These are phyloP conservation scores for Sturnira hondurensis DNA, from an alignment of 2,113 vertebrate genomes.

Conservation along the genomic window DNA sequence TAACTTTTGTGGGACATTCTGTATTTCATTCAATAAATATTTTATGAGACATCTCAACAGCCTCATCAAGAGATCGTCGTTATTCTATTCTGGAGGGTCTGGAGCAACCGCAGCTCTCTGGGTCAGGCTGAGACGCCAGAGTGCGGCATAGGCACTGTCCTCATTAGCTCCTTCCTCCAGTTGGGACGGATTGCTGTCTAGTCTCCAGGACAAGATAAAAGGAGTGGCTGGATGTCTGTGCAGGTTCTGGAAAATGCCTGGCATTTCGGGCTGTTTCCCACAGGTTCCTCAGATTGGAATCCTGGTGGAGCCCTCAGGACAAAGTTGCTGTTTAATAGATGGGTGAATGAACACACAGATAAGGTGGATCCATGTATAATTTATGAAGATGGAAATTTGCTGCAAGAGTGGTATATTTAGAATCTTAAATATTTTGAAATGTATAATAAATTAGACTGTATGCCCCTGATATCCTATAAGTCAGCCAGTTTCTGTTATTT, in stretches of 20 bases:
- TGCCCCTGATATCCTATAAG: conserved; percentile 1
- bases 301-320: conserved; percentile 15
- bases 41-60: conserved; percentile 25
- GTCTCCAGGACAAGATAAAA: neutral
- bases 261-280: neutral
- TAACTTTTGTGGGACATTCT: neutral
- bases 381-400: conserved; percentile 57
- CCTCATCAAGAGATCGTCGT: neutral
- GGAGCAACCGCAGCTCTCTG: neutral
- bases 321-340: conserved; percentile 32
- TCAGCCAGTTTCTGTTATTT: conserved; percentile 26
- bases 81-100: neutral
- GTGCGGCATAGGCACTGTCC: rapidly evolving
- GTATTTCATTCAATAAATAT: conserved; percentile 35
- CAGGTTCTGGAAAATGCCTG: neutral
- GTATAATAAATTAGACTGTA: neutral
- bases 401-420: conserved; percentile 40
- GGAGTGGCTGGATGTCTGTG: neutral
- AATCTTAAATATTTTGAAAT: conserved; percentile 60
- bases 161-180: neutral
- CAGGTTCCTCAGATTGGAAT: neutral
- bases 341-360: neutral
- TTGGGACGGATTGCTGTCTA: neutral
- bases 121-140: too few species aligned
- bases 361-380: conserved; percentile 35